Base-by-base conservation (phyloP, 2,113 vertebrate genomes). In the Colistium nudipinnis region DNA sequence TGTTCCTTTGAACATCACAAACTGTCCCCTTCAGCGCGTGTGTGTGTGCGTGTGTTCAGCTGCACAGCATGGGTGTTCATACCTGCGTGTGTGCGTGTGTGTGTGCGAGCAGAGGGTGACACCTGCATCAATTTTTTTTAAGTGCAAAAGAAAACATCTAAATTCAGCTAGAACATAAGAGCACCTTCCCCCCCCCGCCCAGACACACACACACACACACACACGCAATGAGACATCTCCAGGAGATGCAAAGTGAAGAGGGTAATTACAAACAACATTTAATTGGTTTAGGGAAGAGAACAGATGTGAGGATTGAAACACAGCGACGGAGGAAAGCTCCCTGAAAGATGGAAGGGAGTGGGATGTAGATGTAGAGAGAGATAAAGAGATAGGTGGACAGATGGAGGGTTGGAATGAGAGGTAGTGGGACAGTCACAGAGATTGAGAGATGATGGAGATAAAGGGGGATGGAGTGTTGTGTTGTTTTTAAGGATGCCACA, bases 231-330 rank as follows among this genome's bases (percentile, higher is more conserved):
- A 69, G 70, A 74, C 78, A n/a, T n/a, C n/a, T n/a, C n/a, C 54
- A 57, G 52, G 41, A 75, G 30, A 76, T 65, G 57, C 56, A 56
- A 61, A 69, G 63, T 57, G 62, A 78, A 76, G 52, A 33, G 72
- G 60, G 62, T 87, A 79, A 87, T 80, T 80, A 76, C 74, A 66
- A 72, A 53, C 64, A 49, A 54, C 33, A 57, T 77, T 70, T 83
- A 85, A 89, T 82, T 87, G 81, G 76, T 84, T 81, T 51, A 44
- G 61, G 36, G 59, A 70, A 57, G 59, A 62, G 56, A 80, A 70
- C 79, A 86, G 81, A 78, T 87, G 76, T 57, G 66, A 53, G 38
- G 80, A 83, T 69, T 62, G 76, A 70, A 78, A 62, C 55, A 63
- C 48, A 30, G 52, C 72, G 27, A 75, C 38, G 33, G 71, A 56